Conservation (phyloP, 2,888 invertebrate species). For the Drosophila subquinaria region DNA sequence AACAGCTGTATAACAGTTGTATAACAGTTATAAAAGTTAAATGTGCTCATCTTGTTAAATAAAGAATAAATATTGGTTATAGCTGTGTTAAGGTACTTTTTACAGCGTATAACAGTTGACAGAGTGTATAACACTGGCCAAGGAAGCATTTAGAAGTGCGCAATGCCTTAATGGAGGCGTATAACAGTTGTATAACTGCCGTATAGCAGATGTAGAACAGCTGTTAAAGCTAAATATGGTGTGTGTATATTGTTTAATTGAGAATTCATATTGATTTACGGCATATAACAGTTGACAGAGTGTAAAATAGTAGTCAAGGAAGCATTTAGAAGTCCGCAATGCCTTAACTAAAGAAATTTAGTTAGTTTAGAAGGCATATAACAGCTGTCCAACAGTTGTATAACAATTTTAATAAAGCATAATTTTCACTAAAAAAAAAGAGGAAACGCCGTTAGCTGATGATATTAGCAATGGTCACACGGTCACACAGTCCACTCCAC, state of each 20-base stretch:
- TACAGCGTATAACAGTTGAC: not conserved
- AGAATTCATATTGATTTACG: not conserved
- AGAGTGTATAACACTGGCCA: not conserved
- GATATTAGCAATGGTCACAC: constrained; percentile 12
- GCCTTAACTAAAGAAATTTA: not conserved
- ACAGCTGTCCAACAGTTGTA: constrained; percentile 12
- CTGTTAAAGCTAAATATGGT: not conserved
- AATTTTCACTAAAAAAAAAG: not conserved
- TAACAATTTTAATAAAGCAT: constrained; percentile 3
- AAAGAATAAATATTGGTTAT: too few species aligned
- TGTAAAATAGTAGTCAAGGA: not conserved
- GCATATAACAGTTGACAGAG: not conserved
- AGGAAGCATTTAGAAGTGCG: not conserved
- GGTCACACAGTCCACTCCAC: not conserved
- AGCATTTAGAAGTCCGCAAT: not conserved
- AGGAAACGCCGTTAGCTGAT: constrained; percentile 15
- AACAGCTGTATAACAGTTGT: too few species aligned
- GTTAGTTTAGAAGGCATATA: not conserved
- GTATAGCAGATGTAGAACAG: constrained; percentile 1
- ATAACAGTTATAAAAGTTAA: too few species aligned
- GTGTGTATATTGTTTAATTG: not conserved
- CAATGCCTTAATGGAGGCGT: not conserved
- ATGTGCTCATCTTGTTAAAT: too few species aligned
- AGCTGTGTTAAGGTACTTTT: too few species aligned
- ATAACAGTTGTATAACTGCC: not conserved